These are phyloP conservation scores for Drosophila truncata DNA, from an alignment of 1,140 invertebrate species.

Conservation along the genomic window DNA sequence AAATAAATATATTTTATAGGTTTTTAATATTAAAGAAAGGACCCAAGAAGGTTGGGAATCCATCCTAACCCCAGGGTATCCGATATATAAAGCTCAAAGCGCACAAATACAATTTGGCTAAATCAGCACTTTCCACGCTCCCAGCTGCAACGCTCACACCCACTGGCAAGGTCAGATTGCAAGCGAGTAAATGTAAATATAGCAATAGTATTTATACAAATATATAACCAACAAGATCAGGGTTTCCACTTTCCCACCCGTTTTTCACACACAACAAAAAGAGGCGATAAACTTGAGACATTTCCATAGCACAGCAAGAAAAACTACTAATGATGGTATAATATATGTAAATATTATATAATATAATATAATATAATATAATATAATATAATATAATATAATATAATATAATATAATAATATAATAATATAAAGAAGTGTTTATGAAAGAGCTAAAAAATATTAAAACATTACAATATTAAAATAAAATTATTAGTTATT, in stretches of 20 bases:
- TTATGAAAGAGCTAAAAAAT: no score
- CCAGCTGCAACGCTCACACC: conserved; percentile 2
- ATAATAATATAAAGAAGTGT: no score
- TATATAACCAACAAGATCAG: conserved; percentile 16
- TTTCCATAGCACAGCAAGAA: neutral
- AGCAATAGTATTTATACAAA: conserved; percentile 27
- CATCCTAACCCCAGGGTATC: neutral
- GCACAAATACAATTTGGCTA: conserved; percentile 17
- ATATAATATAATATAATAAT: no score
- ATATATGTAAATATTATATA: no score
- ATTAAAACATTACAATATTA: no score
- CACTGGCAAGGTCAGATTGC: conserved; percentile 38
- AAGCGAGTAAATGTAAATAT: conserved; percentile 25
- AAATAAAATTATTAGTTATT: neutral
- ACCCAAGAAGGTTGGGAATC: neutral
- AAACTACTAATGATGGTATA: neutral
- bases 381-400: no score
- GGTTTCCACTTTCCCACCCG: neutral
- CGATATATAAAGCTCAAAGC: conserved; percentile 6
- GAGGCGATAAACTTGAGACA: conserved; percentile 1
- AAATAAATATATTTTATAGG: no score
- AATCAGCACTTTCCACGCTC: conserved; percentile 27
- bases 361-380: no score
- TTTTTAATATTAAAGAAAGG: no score
- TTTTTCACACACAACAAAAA: neutral